phyloP scores from a whole-genome alignment of 2,888 invertebrate genomes.

The Ernsta delagoae region DNA sequence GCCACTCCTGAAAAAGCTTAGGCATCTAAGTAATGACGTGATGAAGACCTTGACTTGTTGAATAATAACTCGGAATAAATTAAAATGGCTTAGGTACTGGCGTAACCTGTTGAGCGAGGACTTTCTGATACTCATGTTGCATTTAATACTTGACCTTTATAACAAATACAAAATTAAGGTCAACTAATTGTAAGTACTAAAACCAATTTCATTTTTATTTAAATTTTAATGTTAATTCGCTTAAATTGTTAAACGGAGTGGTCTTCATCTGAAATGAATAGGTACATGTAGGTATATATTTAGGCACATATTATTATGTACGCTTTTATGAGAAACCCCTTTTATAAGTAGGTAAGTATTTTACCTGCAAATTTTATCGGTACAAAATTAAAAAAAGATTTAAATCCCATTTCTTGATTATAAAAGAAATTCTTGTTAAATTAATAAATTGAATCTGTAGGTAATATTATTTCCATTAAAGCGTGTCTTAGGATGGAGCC shows the following conservation, averaged over 20 bases:
- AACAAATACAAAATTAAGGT: constrained; percentile 21
- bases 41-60: constrained; percentile 39
- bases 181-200: constrained; percentile 8
- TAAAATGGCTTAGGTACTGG: constrained; percentile 36
- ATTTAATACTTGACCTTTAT: constrained; percentile 16
- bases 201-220: constrained; percentile 1
- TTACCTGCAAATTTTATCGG: no score
- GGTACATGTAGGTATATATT: no score
- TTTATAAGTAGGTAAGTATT: no score
- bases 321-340: no score
- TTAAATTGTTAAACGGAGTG: neutral
- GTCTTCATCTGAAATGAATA: no score
- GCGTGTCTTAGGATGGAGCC: no score
- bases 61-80: constrained; percentile 42
- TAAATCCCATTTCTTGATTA: no score
- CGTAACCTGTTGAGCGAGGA: constrained; percentile 41
- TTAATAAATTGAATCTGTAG: no score
- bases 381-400: no score
- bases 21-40: constrained; percentile 24
- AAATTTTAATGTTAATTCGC: neutral
- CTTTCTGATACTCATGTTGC: constrained; percentile 28
- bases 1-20: constrained; percentile 38
- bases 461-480: no score
- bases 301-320: no score
- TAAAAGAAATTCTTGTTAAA: no score